phyloP scores from a whole-genome alignment of 2,888 invertebrate species.

The Dicranocentrus wangi region DNA sequence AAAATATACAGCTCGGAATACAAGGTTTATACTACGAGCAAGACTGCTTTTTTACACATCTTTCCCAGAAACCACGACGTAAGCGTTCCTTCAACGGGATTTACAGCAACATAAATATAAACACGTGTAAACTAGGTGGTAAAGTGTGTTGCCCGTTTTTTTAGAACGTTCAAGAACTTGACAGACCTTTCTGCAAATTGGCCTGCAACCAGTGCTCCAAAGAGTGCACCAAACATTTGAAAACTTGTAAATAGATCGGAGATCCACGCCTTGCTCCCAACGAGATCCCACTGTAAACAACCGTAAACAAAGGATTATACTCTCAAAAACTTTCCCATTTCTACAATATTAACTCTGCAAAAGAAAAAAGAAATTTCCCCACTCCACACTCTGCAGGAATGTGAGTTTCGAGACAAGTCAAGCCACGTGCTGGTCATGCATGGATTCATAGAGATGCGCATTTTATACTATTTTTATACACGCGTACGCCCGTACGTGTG shows the following conservation, averaged over 20 bases:
- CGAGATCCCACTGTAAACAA: constrained; percentile 61
- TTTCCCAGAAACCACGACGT: background rate
- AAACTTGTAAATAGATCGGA: constrained; percentile 65
- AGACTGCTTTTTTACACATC: background rate
- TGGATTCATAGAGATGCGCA: background rate
- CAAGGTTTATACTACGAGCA: background rate
- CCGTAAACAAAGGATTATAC: constrained; percentile 10
- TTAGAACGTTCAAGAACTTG: background rate
- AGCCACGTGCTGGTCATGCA: constrained; percentile 17
- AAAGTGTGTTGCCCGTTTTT: background rate
- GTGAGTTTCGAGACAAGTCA: background rate
- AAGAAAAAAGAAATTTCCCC: background rate
- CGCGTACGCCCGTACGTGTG: background rate
- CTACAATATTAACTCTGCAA: no score
- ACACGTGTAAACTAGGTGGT: constrained; percentile 10
- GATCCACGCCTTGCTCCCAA: constrained; percentile 54
- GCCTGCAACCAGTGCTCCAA: constrained; percentile 57
- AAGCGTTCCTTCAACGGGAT: background rate
- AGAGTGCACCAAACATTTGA: constrained; percentile 65
- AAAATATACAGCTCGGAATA: no score
- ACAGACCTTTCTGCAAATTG: constrained; percentile 65
- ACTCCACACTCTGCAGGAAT: background rate
- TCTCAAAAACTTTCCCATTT: no score
- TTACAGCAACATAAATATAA: constrained; percentile 1
- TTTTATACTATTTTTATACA: constrained; percentile 13